Evolutionary conservation across 2,797 vertebrate genomes (phyloP), one percentile per base, ranked within the genome.

Genomic region (Falco cherrug): DNA sequence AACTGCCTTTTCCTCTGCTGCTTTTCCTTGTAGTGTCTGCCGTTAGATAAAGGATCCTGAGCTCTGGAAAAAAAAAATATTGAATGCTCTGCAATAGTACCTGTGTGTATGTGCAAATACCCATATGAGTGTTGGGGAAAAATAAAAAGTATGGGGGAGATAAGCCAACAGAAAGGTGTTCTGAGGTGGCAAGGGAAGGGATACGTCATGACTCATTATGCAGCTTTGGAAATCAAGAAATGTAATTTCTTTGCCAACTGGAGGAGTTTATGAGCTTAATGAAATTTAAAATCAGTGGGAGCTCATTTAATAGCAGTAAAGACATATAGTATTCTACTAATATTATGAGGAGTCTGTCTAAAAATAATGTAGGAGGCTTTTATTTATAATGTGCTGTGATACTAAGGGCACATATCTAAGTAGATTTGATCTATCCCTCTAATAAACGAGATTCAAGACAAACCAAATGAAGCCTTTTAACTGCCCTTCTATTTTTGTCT

Each of bases 1-100:
- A 98, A 93, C 97, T 96, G 95, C 90, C 76, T 93, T 95, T 97
- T 97, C 81, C 71, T 97, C 90, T 95, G 53, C 78, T 93, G 87
- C 70, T 89, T 90, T 93, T 67, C 13, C 76, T 96, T 43, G 28
- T 56, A 80, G 74, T 96, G 60, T 67, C 76, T 89, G 81, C 37
- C 31, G 94, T 78, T 82, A 97, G 22, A 77, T 73, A 76, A 93
- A 84, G 17, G 75, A 90, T 75, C 64, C 59, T 35, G 73, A 92
- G 61, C 57, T 92, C 89, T 94, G 65, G 65, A 87, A 71, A 5
- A 74, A 85, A 92, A 87, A 94, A 59, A 39, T 37, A 37, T 4
- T 18, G 31, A 93, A 69, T 90, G 37, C 28, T 86, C 69, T 93
- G 77, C 19, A 22, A 84, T 84, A 77, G 90, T 67, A 75, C 68